Percentiles rank a stretch among this genome's conserved stretches.
Evolutionary conservation across 2,888 invertebrate genomes (phyloP).

Genomic region (Pogonocherus hispidulus): DNA sequence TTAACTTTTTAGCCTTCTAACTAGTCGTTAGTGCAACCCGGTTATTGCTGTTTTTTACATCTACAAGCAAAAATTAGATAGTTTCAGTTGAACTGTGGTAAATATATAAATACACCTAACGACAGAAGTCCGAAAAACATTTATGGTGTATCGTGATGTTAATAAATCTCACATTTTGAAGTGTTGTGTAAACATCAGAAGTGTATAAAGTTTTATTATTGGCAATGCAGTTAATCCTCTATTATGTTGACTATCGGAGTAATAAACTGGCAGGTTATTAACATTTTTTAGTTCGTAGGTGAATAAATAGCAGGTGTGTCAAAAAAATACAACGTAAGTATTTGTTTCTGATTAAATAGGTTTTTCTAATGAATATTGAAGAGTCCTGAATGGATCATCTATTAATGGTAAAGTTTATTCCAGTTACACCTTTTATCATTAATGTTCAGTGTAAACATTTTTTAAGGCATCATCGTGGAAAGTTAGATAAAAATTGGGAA

Average conservation of each 20-base stretch:
- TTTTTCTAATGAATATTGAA: too few species aligned
- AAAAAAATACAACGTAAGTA: not conserved
- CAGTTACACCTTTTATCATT: too few species aligned
- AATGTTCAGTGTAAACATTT: too few species aligned
- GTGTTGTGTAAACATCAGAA: constrained; percentile 19
- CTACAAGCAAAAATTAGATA: not conserved
- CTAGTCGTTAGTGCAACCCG: constrained; percentile 24
- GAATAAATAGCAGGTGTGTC: not conserved
- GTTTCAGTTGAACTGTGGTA: too few species aligned
- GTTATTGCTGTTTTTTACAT: constrained; percentile 25
- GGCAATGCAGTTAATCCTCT: constrained; percentile 21
- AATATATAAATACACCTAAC: not conserved
- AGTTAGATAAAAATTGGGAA: too few species aligned
- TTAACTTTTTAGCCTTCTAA: constrained; percentile 28
- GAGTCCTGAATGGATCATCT: too few species aligned
- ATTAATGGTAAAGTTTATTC: too few species aligned
- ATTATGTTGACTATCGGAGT: constrained; percentile 1
- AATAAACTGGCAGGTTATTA: constrained; percentile 14
- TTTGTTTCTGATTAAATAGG: not conserved
- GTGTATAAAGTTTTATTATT: constrained; percentile 25
- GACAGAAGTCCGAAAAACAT: not conserved
- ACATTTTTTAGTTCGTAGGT: not conserved
- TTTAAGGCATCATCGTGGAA: too few species aligned
- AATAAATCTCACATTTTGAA: constrained; percentile 18
- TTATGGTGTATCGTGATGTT: not conserved